Evolutionary conservation across 2,888 invertebrate species (phyloP).

Genomic region (Craniophora ligustri): DNA sequence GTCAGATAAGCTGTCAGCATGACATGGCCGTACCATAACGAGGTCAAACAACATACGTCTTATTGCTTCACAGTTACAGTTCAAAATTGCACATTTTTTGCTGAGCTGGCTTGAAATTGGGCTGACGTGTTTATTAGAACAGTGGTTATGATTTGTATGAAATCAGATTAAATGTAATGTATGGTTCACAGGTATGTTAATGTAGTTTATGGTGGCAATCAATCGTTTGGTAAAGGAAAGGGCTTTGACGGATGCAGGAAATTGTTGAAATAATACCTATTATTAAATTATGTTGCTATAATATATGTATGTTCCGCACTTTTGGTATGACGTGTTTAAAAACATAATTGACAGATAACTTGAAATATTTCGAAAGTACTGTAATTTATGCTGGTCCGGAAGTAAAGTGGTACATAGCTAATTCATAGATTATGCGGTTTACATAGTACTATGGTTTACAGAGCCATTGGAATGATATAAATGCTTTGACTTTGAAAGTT

Average conservation of each 20-base stretch:
- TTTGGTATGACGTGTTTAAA: constrained; percentile 10
- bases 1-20: constrained; percentile 61
- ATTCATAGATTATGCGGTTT: too few species aligned
- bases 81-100: constrained; percentile 6
- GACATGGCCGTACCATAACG: constrained; percentile 60
- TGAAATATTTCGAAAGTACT: constrained; percentile 4
- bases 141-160: constrained; percentile 34
- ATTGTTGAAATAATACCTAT: constrained; percentile 30
- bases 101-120: constrained; percentile 18
- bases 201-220: constrained; percentile 30
- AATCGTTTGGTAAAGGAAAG: constrained; percentile 25
- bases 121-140: constrained; percentile 51
- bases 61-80: constrained; percentile 28
- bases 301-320: constrained; percentile 39
- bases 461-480: too few species aligned
- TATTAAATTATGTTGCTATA: too few species aligned
- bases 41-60: constrained; percentile 48
- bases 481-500: too few species aligned
- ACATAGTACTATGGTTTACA: too few species aligned
- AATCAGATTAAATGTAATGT: constrained; percentile 52
- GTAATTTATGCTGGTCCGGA: background rate
- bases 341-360: constrained; percentile 4
- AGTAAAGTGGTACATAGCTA: background rate
- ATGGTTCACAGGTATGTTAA: constrained; percentile 31
- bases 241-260: constrained; percentile 43